Conservation (phyloP, 1,140 invertebrate species). For the Periplaneta americana region DNA sequence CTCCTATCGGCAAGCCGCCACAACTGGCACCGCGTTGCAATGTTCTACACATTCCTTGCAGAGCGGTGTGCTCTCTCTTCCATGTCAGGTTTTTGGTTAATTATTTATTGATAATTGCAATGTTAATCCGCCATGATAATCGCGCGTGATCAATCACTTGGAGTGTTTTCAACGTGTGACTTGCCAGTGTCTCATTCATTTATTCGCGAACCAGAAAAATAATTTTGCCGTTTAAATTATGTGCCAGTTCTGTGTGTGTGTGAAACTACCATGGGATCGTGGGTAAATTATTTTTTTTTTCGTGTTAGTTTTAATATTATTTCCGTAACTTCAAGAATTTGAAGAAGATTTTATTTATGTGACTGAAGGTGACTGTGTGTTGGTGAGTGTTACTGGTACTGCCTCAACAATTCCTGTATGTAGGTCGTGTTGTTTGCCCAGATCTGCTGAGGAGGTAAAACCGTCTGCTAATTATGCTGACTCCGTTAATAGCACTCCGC, state of each 20-base stretch:
- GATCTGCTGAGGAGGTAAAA: too few species aligned
- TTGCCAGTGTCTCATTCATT: background rate
- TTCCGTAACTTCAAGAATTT: background rate
- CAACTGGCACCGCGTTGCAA: background rate
- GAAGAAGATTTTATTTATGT: background rate
- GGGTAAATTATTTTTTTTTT: background rate
- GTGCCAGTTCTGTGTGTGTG: background rate
- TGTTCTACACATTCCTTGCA: background rate
- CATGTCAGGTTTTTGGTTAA: background rate
- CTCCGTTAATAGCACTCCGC: background rate
- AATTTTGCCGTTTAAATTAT: too few species aligned
- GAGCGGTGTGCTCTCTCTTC: background rate
- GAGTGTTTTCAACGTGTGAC: background rate
- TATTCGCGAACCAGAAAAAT: background rate
- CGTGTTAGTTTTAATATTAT: too few species aligned
- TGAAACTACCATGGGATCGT: background rate
- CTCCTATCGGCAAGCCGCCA: background rate
- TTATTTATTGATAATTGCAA: background rate
- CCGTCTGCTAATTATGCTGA: background rate
- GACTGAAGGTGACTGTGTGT: background rate
- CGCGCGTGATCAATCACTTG: background rate
- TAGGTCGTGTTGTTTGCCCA: too few species aligned
- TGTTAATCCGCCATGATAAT: background rate
- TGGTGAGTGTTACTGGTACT: background rate
- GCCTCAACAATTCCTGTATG: background rate